These are phyloP conservation scores for Psammodynastes pulverulentus DNA, from an alignment of 2,113 vertebrate species.

Conservation along the genomic window DNA sequence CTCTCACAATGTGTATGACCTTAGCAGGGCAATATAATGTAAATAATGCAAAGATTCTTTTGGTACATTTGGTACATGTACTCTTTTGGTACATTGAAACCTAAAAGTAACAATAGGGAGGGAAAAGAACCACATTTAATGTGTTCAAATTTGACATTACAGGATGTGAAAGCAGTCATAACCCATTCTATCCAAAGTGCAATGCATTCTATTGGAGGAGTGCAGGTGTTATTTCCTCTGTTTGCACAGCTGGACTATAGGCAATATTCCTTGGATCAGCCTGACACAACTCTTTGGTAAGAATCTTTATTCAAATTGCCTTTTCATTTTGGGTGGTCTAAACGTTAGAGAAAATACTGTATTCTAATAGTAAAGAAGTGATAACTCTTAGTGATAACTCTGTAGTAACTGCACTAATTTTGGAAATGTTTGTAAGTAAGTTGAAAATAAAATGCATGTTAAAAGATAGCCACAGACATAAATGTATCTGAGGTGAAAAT, in stretches of 20 bases:
- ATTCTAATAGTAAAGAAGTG: not conserved
- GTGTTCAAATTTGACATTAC: constrained; percentile 46
- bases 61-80: not conserved
- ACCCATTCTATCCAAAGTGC: constrained; percentile 97
- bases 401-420: not conserved
- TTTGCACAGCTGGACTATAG: constrained; percentile 94
- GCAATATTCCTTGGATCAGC: constrained; percentile 82
- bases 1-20: not conserved
- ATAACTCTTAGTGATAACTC: not conserved
- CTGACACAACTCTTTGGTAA: constrained; percentile 93
- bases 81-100: not conserved
- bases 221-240: constrained; percentile 96
- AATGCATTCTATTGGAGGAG: constrained; percentile 94
- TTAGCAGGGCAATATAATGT: not conserved
- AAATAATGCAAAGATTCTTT: not conserved
- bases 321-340: not conserved
- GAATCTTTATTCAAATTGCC: constrained; percentile 40
- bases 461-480: not conserved
- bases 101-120: constrained; percentile 31
- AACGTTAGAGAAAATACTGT: not conserved
- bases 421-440: not conserved
- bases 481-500: constrained; percentile 1
- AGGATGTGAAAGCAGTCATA: constrained; percentile 97
- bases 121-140: not conserved
- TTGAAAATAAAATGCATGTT: not conserved